Conservation (phyloP, 1,140 invertebrate genomes). For the Nebria ingens region DNA sequence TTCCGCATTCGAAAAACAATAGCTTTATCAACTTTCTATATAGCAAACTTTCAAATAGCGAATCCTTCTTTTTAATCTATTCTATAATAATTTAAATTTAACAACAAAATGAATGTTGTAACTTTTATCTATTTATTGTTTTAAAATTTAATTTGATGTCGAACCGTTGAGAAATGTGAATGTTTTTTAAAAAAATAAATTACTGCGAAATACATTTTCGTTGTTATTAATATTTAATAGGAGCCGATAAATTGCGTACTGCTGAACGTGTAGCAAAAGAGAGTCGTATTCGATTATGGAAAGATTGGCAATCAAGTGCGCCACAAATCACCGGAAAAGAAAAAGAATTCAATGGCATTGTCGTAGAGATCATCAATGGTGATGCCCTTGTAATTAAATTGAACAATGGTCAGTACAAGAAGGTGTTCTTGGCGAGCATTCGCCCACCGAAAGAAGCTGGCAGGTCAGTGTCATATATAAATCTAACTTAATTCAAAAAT, state of each 20-base stretch:
- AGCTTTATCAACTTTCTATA: no score
- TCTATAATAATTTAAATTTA: no score
- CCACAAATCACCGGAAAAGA: constrained; percentile 63
- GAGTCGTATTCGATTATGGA: constrained; percentile 77
- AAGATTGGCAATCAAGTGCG: constrained; percentile 61
- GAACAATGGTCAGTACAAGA: constrained; percentile 68
- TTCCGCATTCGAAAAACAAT: no score
- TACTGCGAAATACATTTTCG: no score
- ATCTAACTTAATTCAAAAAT: not conserved
- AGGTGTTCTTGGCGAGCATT: constrained; percentile 93
- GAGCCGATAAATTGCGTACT: constrained; percentile 70
- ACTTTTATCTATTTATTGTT: no score
- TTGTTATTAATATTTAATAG: no score
- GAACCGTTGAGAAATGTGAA: no score
- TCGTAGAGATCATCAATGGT: constrained; percentile 88
- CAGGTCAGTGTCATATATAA: constrained; percentile 21
- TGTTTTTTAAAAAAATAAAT: no score
- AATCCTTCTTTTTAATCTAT: no score
- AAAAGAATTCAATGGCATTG: constrained; percentile 75
- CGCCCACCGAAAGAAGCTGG: constrained; percentile 71
- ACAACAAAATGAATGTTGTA: no score
- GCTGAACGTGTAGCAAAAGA: constrained; percentile 85
- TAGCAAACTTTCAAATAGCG: no score
- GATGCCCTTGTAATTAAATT: constrained; percentile 84
- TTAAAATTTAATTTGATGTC: no score